Conservation (phyloP, 2,797 vertebrate genomes). For the Telmatherina bonti region DNA sequence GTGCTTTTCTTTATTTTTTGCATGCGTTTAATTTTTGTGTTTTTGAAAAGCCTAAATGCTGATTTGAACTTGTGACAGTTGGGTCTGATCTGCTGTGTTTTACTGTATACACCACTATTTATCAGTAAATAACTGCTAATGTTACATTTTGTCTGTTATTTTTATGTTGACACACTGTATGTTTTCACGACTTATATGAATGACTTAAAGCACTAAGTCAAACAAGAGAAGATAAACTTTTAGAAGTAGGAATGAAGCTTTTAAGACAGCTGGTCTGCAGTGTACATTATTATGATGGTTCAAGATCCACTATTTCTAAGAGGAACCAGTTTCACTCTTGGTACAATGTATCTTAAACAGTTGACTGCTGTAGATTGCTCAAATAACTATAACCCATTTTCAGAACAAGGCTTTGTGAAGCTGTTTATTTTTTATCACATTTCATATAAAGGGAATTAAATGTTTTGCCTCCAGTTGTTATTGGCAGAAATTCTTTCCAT, state of each 20-base stretch:
- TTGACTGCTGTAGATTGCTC: conserved; percentile 29
- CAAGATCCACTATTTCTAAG: conserved; percentile 34
- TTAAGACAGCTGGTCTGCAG: conserved; percentile 77
- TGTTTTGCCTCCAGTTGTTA: conserved; percentile 32
- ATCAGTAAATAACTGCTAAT: conserved; percentile 35
- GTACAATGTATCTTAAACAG: conserved; percentile 19
- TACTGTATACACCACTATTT: conserved; percentile 49
- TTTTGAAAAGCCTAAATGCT: conserved; percentile 38
- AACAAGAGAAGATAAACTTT: conserved; percentile 29
- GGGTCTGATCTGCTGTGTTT: conserved; percentile 53
- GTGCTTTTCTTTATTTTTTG: conserved; percentile 68
- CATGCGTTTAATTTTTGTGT: conserved; percentile 70
- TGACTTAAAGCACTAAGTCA: conserved; percentile 43
- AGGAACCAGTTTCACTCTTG: conserved; percentile 26
- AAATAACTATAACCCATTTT: conserved; percentile 25
- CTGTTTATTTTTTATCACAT: conserved; percentile 11
- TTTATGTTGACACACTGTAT: conserved; percentile 26
- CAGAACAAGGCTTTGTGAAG: conserved; percentile 29
- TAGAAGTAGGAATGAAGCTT: conserved; percentile 34
- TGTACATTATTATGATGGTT: conserved; percentile 51
- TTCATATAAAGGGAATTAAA: conserved; percentile 63
- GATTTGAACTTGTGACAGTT: conserved; percentile 46
- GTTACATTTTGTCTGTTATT: conserved; percentile 16
- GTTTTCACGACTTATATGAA: conserved; percentile 27
- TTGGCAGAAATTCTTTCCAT: conserved; percentile 23